A percentile compares a stretch with the other conserved stretches of the same genome.
phyloP scores from a whole-genome alignment of 2,113 vertebrate genomes.

The Onychorhynchus coronatus region DNA sequence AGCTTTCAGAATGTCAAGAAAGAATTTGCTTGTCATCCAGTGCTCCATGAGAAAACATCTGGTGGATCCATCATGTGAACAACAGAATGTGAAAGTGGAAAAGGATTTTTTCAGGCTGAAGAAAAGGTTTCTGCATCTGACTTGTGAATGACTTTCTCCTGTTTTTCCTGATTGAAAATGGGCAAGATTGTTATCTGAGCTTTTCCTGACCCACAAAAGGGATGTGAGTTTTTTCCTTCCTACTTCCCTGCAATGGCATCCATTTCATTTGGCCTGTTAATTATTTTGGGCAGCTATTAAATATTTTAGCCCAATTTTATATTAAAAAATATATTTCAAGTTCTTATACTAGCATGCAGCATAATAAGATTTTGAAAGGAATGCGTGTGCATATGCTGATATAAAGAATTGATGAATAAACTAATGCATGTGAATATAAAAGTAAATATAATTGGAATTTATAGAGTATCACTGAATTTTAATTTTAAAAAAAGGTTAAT shows the following conservation, averaged over 20 bases:
- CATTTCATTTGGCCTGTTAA: background rate
- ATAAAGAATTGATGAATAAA: background rate
- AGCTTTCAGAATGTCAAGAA: background rate
- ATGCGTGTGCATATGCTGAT: background rate
- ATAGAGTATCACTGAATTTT: background rate
- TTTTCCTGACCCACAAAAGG: background rate
- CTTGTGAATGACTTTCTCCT: background rate
- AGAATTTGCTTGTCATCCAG: background rate
- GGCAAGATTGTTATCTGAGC: background rate
- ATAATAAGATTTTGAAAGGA: background rate
- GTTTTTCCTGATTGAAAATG: background rate
- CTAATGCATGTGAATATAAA: background rate
- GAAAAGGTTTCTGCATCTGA: background rate
- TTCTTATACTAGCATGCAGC: background rate
- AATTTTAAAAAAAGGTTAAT: background rate
- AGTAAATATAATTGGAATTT: background rate
- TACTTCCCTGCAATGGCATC: accelerated
- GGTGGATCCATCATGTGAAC: background rate
- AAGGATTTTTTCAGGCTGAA: background rate
- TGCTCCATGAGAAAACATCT: background rate
- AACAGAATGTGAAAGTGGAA: background rate
- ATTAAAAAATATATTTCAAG: background rate
- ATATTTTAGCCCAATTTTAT: background rate
- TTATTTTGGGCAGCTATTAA: background rate
- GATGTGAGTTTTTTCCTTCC: background rate